Evolutionary conservation across 2,113 vertebrate genomes (phyloP), one percentile per base, ranked within the genome.

Genomic region (Lophotis ruficrista): DNA sequence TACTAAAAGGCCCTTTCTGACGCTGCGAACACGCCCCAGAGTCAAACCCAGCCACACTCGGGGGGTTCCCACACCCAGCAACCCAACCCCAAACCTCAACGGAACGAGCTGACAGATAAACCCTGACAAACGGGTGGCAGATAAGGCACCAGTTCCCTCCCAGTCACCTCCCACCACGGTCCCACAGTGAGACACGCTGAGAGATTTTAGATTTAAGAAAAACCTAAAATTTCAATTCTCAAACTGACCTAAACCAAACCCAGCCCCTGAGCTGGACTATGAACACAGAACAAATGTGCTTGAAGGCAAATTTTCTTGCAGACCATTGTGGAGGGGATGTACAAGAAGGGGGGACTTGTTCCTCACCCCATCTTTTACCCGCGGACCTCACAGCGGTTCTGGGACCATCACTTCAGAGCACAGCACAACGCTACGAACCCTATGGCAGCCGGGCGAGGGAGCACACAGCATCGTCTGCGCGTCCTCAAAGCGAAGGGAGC

Each of bases 391-490:
- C 41, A 83, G 54, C 20, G 0, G 28, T 43, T 38, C 80, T 1
- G 2, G 38, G 43, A 19, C 6, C 54, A 7, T 6, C 20, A 1
- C 33, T 24, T 48, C 24, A 10, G 58, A 72, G 70, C 37, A 18
- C 33, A 31, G 38, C 45, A 30, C 58, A 10, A 27, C 1, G 7
- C 12, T 11, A 61, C 14, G 27, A 35, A 9, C 47, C 2, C 70
- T 13, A 6, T 47, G 20, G 35, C 5, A 41, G 14, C 25, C 4
- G 2, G 19, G 53, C 17, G 20, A 28, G 47, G 53, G 47, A 38
- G 22, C 27, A 30, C 1, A 1, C 12, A 10, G 56, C 8, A 2
- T 20, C 57, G 24, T 1, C 62, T 3, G 10, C 21, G 1, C 0
- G 3, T 31, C 78, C 66, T 20, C 47, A 6, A 8, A 15, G 60